Base-by-base conservation (phyloP, 1,140 invertebrate species). In the Papilio glaucus region DNA sequence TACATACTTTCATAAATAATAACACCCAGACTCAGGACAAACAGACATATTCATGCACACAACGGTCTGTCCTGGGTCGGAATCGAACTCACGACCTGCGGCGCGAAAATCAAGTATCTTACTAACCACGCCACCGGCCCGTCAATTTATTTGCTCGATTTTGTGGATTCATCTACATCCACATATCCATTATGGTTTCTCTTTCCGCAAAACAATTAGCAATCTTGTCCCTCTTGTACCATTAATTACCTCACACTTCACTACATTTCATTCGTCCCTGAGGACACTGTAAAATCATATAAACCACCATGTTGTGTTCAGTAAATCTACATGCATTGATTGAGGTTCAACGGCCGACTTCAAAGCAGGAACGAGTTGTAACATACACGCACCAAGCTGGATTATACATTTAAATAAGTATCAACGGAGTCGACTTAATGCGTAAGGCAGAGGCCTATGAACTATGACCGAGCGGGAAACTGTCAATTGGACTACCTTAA, bases 351-450 rank as follows among this genome's bases (percentile, higher is more conserved):
- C 49, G 49, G 9, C 49, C 49, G 18, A 57, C 18, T 57, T 12
- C 24, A 26, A 57, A 57, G 18, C 10, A 57, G 49, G 49, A 57
- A 57, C 49, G 49, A 57, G 9, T 57, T 57, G 49, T 53, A 12
- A 57, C 42, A 45, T 57, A 33, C 6, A 57, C 10, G 8, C 15
- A 53, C 18, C 21, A 4, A 57, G 49, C 24, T 9, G 49, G 49
- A 57, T 57, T 57, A 57, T 57, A 57, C 49, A 57, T 57, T 57
- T 57, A 57, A 57, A 57, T 57, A 57, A 49, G 45, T 49, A 21
- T 6, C 2, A 6, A 33, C 29, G 21, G 21, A 57, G 49, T 57
- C 49, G 18, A 57, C 49, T 57, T 21, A 9, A 13, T 57, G 49
- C 49, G 49, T 57, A 57, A 57, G 21, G 4, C 49, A 1, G 49